phyloP scores from a whole-genome alignment of 2,113 vertebrate species.

The Myrmophylax atrothorax region DNA sequence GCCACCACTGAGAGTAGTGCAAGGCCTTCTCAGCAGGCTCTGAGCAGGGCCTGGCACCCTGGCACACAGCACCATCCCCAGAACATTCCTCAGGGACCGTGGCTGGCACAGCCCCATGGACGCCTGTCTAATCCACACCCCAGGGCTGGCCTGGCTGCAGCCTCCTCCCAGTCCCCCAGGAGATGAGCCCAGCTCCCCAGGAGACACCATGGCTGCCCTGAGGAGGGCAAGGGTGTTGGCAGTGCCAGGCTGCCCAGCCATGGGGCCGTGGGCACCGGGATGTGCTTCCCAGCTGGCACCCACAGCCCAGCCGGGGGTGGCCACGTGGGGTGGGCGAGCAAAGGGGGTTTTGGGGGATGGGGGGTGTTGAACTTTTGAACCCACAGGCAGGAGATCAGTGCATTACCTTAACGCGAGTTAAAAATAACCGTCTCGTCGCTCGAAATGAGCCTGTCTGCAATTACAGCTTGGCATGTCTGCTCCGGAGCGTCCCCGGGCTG shows the following conservation, averaged over 20 bases:
- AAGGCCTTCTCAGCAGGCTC: neutral
- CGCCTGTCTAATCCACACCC: neutral
- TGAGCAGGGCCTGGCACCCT: neutral
- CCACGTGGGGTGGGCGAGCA: fast-evolving
- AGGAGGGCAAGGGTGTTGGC: neutral
- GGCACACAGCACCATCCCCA: fast-evolving
- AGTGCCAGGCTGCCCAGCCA: neutral
- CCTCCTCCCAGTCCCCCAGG: neutral
- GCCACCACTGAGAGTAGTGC: fast-evolving
- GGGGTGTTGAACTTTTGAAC: constrained; percentile 76
- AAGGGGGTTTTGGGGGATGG: neutral
- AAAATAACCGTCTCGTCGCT: constrained; percentile 79
- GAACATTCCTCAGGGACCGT: neutral
- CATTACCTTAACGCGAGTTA: constrained; percentile 79
- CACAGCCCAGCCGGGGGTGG: fast-evolving
- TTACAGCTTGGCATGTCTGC: constrained; percentile 79
- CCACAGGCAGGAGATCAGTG: constrained; percentile 63
- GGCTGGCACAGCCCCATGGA: neutral
- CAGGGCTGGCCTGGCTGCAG: neutral
- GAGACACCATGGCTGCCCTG: neutral
- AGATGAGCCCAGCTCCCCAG: neutral
- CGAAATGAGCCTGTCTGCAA: constrained; percentile 80
- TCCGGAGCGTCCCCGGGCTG: constrained; percentile 73
- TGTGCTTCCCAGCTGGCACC: fast-evolving
- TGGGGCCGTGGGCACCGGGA: fast-evolving